Conservation (phyloP, 2,113 vertebrate genomes). For the Cebus imitator region DNA sequence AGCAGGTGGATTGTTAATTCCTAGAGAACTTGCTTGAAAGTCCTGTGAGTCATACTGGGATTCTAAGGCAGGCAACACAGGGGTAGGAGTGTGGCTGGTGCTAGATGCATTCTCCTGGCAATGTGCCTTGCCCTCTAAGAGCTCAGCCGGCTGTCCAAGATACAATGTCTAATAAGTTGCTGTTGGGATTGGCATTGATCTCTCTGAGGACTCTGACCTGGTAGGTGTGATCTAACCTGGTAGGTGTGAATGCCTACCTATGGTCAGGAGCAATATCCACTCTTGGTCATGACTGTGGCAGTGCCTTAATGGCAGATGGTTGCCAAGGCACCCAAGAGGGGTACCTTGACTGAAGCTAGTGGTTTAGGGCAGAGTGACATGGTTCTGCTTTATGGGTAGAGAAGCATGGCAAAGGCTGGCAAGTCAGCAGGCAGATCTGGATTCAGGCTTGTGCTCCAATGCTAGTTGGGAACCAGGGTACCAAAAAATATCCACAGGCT, state of each 20-base stretch:
- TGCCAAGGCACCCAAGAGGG: background rate
- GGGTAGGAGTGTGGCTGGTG: background rate
- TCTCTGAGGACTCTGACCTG: background rate
- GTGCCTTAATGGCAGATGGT: too few relatives aligned
- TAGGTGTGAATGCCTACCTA: background rate
- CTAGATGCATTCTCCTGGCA: background rate
- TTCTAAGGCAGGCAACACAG: background rate
- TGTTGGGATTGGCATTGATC: background rate
- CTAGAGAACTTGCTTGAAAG: background rate
- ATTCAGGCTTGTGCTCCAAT: background rate
- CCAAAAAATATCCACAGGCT: background rate
- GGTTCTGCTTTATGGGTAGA: background rate
- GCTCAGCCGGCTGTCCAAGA: background rate
- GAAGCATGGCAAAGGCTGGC: background rate
- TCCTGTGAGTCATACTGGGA: background rate
- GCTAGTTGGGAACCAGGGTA: background rate
- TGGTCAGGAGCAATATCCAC: background rate
- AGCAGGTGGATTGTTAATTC: background rate
- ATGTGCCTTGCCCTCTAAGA: background rate
- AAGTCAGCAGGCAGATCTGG: background rate
- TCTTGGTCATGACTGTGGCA: background rate
- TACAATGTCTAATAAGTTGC: background rate
- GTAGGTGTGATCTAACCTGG: background rate
- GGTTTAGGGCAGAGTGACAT: background rate
- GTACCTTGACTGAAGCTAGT: background rate